These are phyloP conservation scores for Fukomys damarensis DNA, from an alignment of 2,113 vertebrate genomes.

Conservation along the genomic window DNA sequence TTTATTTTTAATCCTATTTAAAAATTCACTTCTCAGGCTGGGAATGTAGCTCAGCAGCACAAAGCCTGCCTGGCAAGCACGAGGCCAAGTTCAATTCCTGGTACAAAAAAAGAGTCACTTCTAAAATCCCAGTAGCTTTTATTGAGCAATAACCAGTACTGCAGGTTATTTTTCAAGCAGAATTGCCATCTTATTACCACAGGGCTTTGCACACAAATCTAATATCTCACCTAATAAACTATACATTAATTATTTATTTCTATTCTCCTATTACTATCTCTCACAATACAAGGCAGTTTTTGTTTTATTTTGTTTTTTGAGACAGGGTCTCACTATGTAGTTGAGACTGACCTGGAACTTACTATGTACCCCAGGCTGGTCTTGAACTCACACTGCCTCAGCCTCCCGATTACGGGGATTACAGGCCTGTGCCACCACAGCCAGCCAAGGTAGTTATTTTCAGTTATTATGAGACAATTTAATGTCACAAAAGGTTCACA, in stretches of 20 bases:
- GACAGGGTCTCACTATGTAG: too few relatives aligned
- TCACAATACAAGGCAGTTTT: slow-evolving; percentile 4
- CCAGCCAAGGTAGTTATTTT: slow-evolving; percentile 25
- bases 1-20: background rate
- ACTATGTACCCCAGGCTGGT: too few relatives aligned
- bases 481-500: slow-evolving; percentile 31
- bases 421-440: too few relatives aligned
- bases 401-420: too few relatives aligned
- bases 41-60: too few relatives aligned
- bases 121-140: background rate
- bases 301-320: too few relatives aligned
- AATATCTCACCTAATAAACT: background rate
- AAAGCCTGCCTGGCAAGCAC: too few relatives aligned
- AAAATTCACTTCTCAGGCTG: background rate
- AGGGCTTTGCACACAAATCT: background rate
- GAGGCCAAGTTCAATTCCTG: too few relatives aligned
- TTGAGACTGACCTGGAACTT: too few relatives aligned
- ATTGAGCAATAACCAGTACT: background rate
- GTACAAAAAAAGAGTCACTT: background rate
- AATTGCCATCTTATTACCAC: background rate
- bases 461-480: background rate
- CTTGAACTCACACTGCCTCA: too few relatives aligned
- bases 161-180: background rate
- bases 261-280: background rate
- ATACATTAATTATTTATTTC: background rate